phyloP scores from a whole-genome alignment of 2,797 vertebrate species.

The Phrynocephalus guinanensis region DNA sequence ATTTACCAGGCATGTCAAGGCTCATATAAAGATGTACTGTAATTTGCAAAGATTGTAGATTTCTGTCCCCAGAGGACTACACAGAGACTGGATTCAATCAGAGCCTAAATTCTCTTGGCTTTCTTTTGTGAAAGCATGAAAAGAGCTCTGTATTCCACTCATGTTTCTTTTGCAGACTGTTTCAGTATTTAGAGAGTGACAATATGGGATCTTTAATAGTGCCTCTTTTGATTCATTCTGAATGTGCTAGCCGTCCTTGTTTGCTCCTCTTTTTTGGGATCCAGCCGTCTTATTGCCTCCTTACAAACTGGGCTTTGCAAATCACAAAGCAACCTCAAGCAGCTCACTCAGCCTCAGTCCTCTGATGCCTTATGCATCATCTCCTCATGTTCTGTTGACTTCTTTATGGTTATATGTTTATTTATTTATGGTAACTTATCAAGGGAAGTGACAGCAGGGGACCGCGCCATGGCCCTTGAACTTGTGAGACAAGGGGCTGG shows the following conservation, averaged over 20 bases:
- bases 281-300: neutral
- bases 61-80: neutral
- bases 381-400: neutral
- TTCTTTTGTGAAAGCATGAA: conserved; percentile 13
- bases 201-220: neutral
- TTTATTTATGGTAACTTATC: too few species aligned
- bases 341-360: too few species aligned
- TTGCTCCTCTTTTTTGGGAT: neutral
- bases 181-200: neutral
- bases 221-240: neutral
- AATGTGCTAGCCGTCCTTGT: neutral
- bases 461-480: too few species aligned
- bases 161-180: neutral
- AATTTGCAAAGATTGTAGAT: neutral
- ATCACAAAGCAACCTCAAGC: neutral
- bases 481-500: too few species aligned
- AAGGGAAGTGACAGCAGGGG: too few species aligned
- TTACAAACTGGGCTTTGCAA: neutral
- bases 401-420: neutral
- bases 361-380: too few species aligned
- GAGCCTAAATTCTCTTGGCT: neutral
- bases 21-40: conserved; percentile 12
- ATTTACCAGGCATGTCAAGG: neutral
- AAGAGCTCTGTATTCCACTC: neutral
- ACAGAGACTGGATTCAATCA: neutral